phyloP scores from a whole-genome alignment of 2,113 vertebrate species.

The Plecturocebus donacophilus region DNA sequence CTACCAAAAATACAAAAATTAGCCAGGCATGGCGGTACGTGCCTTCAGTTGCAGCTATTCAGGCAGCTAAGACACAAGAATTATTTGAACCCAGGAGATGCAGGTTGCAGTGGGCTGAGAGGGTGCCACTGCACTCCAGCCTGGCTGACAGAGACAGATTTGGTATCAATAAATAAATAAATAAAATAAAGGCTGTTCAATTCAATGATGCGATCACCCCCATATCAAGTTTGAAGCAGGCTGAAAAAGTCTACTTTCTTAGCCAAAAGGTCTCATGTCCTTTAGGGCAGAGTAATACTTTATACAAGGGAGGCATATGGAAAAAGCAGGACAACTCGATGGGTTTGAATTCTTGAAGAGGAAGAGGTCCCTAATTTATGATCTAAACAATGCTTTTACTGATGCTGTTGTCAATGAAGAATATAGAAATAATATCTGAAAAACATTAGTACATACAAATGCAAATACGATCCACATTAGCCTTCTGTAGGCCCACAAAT shows the following conservation, averaged over 20 bases:
- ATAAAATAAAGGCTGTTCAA: too few species aligned
- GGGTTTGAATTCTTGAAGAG: not conserved
- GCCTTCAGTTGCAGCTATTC: too few species aligned
- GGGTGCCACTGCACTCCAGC: too few species aligned
- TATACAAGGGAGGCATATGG: not conserved
- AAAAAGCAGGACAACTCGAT: not conserved
- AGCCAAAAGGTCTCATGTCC: not conserved
- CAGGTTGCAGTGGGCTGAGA: too few species aligned
- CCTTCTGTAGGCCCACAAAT: not conserved
- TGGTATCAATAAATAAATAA: too few species aligned
- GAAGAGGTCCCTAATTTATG: not conserved
- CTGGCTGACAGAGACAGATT: too few species aligned
- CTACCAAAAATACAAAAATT: too few species aligned
- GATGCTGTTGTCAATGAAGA: not conserved
- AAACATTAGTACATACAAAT: not conserved
- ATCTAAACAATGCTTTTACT: not conserved
- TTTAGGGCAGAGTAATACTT: not conserved
- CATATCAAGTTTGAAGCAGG: not conserved
- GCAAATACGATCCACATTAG: not conserved
- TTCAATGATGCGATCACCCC: not conserved
- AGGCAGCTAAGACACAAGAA: too few species aligned
- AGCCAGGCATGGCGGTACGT: too few species aligned
- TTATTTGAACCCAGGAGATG: too few species aligned
- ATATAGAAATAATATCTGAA: not conserved
- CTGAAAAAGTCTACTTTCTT: conserved; percentile 18